Evolutionary conservation across 1,140 invertebrate species (phyloP).

Genomic region (Philaenus spumarius): DNA sequence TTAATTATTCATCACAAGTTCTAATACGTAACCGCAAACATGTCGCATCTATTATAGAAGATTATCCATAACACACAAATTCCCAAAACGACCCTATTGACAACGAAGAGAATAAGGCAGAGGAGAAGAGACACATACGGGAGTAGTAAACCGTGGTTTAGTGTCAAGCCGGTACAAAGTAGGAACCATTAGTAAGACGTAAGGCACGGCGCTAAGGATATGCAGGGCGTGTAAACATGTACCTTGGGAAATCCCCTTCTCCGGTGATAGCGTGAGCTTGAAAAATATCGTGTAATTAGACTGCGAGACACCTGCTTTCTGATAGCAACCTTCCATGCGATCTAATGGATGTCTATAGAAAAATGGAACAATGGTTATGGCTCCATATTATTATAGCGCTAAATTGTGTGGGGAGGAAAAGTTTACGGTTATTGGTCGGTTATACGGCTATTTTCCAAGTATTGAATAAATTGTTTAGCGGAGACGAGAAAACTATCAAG

Average conservation of each 20-base stretch:
- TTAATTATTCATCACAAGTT: too few relatives aligned
- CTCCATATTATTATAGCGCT: background rate
- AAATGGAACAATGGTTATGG: background rate
- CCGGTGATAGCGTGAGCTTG: background rate
- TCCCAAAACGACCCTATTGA: too few relatives aligned
- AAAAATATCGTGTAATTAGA: constrained; percentile 13
- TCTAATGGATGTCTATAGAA: background rate
- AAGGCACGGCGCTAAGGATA: background rate
- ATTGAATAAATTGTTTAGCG: background rate
- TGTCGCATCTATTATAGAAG: too few relatives aligned
- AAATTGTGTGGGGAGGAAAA: background rate
- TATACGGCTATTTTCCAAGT: too few relatives aligned
- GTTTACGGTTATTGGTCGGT: too few relatives aligned
- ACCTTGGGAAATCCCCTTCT: too few relatives aligned
- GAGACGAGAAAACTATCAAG: too few relatives aligned
- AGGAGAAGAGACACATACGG: background rate
- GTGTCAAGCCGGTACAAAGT: too few relatives aligned
- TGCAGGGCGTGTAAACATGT: too few relatives aligned
- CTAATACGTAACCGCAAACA: too few relatives aligned
- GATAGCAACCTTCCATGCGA: background rate
- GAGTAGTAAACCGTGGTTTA: too few relatives aligned
- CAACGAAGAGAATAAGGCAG: background rate
- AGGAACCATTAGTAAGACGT: background rate
- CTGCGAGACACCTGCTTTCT: constrained; percentile 2
- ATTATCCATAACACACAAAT: too few relatives aligned